A percentile compares a stretch with the other conserved stretches of the same genome.
Conservation (phyloP, 2,113 vertebrate species). For the Tinamus guttatus region DNA sequence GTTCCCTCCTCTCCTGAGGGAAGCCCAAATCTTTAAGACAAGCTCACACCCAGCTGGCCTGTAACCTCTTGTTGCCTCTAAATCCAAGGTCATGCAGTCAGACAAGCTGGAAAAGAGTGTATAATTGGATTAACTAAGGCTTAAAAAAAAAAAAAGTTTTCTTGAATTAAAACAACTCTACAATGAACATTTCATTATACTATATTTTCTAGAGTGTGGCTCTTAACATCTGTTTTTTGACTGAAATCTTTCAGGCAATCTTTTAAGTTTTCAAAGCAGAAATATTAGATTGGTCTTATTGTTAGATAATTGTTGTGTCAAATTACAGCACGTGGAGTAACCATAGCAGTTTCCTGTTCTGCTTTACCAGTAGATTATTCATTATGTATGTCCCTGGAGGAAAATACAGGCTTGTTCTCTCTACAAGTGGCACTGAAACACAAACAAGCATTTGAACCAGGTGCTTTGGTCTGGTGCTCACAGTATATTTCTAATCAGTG, state of each 20-base stretch:
- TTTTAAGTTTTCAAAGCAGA: constrained; percentile 1
- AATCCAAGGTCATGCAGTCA: constrained; percentile 48
- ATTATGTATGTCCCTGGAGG: not conserved
- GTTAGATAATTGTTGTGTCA: constrained; percentile 44
- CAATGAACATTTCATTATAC: not conserved
- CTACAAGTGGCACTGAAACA: not conserved
- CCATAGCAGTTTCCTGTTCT: constrained; percentile 20
- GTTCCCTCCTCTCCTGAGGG: not conserved
- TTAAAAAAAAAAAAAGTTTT: constrained; percentile 51
- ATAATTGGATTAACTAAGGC: constrained; percentile 58
- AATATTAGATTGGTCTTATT: not conserved
- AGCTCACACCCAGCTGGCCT: not conserved
- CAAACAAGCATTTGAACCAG: not conserved
- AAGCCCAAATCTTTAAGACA: not conserved
- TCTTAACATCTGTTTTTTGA: not conserved
- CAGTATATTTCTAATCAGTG: not conserved
- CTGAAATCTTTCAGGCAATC: not conserved
- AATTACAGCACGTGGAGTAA: constrained; percentile 32
- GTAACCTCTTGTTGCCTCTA: constrained; percentile 33
- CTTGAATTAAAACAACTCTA: constrained; percentile 29
- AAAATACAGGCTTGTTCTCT: not conserved
- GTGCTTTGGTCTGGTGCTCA: not conserved
- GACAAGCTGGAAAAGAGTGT: constrained; percentile 31
- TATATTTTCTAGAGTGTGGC: not conserved
- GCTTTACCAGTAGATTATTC: not conserved